A percentile compares a stretch with the other conserved stretches of the same genome.
Conservation (phyloP, 2,888 invertebrate species). For the Scrobipalpa costella region DNA sequence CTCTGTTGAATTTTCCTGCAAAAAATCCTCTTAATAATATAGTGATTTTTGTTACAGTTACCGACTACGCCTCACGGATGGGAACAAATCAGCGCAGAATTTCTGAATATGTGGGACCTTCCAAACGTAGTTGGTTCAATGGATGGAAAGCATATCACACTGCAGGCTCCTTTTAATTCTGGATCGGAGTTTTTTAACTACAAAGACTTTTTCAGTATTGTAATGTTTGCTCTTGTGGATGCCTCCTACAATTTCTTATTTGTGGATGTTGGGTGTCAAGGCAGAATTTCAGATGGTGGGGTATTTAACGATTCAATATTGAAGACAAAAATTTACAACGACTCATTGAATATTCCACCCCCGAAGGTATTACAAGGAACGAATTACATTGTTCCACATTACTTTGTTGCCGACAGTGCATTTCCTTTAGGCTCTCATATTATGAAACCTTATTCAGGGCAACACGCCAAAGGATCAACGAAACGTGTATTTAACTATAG, state of each 20-base stretch:
- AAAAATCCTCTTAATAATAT: slow-evolving; percentile 29
- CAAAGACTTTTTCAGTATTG: slow-evolving; percentile 33
- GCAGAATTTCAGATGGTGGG: slow-evolving; percentile 37
- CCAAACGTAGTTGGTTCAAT: slow-evolving; percentile 25
- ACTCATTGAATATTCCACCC: slow-evolving; percentile 33
- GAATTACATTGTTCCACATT: slow-evolving; percentile 28
- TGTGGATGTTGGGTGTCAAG: slow-evolving; percentile 35
- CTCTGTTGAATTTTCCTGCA: slow-evolving; percentile 35
- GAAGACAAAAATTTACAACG: slow-evolving; percentile 33
- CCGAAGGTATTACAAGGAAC: slow-evolving; percentile 39
- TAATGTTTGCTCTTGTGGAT: slow-evolving; percentile 35
- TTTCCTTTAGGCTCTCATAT: slow-evolving; percentile 34
- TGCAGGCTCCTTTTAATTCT: slow-evolving; percentile 26
- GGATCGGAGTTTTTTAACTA: slow-evolving; percentile 34
- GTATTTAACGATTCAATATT: slow-evolving; percentile 34
- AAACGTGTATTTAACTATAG: slow-evolving; percentile 37
- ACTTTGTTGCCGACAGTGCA: slow-evolving; percentile 31
- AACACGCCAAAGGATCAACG: slow-evolving; percentile 27
- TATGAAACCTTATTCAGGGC: slow-evolving; percentile 35
- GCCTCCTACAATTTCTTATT: slow-evolving; percentile 36
- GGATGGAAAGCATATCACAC: slow-evolving; percentile 27
- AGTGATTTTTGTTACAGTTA: slow-evolving; percentile 29
- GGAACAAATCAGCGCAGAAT: slow-evolving; percentile 34
- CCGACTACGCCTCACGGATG: slow-evolving; percentile 35
- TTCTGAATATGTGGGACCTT: slow-evolving; percentile 25